These are phyloP conservation scores for Alosa alosa DNA, from an alignment of 2,113 vertebrate species.

Conservation along the genomic window DNA sequence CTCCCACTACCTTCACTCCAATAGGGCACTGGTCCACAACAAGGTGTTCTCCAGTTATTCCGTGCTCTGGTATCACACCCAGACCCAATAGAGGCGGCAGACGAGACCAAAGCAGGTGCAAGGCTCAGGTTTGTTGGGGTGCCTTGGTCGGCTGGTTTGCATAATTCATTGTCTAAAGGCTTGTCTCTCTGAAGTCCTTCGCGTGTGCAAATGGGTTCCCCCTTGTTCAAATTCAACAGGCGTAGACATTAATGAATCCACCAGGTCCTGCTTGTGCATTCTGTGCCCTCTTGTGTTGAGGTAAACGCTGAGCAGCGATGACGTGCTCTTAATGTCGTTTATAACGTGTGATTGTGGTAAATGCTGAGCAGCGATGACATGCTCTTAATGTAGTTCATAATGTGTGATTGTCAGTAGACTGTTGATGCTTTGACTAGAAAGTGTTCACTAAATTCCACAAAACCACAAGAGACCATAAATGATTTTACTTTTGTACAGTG, in stretches of 20 bases:
- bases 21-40: neutral
- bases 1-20: neutral
- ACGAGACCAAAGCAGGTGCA: constrained; percentile 51
- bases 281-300: too few species aligned
- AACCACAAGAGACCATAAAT: neutral
- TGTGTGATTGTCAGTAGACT: neutral
- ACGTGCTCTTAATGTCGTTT: neutral
- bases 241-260: neutral
- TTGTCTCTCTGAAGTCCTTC: neutral
- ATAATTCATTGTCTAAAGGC: constrained; percentile 14
- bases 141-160: neutral
- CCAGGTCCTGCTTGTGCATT: neutral
- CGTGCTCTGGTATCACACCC: neutral
- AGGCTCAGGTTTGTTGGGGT: neutral
- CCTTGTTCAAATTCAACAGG: neutral
- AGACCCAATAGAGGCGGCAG: constrained; percentile 51
- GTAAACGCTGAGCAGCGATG: neutral
- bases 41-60: too few species aligned
- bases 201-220: neutral
- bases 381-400: neutral
- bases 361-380: neutral
- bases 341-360: neutral
- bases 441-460: neutral
- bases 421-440: too few species aligned
- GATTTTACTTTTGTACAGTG: constrained; percentile 6